Percentiles rank a stretch among this genome's conserved stretches.
phyloP scores from a whole-genome alignment of 2,797 vertebrate genomes.

The Apogon hyalosoma region DNA sequence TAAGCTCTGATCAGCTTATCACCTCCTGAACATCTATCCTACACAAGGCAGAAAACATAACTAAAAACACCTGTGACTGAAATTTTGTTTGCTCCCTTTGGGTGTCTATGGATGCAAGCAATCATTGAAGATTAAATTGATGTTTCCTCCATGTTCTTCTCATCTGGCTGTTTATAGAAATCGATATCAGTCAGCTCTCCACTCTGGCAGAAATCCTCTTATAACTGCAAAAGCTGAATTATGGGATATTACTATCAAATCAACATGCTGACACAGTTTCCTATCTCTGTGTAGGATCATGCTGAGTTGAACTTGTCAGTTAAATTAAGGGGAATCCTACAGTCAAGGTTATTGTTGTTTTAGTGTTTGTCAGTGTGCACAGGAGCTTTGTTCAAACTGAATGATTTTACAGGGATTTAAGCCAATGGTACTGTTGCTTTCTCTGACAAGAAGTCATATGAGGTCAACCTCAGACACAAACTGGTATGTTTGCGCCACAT shows the following conservation, averaged over 20 bases:
- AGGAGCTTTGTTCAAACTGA: conserved; percentile 7
- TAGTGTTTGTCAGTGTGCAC: background rate
- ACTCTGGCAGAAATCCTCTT: conserved; percentile 51
- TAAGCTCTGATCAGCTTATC: conserved; percentile 25
- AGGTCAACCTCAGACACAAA: conserved; percentile 36
- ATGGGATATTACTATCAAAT: conserved; percentile 49
- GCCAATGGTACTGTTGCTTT: conserved; percentile 6
- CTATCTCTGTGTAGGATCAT: background rate
- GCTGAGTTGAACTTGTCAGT: conserved; percentile 7
- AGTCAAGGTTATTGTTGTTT: background rate
- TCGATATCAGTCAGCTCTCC: conserved; percentile 45
- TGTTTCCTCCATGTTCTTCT: conserved; percentile 29
- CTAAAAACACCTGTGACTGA: conserved; percentile 7
- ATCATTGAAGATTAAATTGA: conserved; percentile 30
- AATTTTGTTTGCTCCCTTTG: conserved; percentile 1
- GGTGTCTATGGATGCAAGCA: background rate
- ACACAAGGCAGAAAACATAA: conserved; percentile 3
- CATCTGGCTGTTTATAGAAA: conserved; percentile 38
- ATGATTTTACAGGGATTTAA: conserved; percentile 33
- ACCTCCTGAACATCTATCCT: conserved; percentile 19
- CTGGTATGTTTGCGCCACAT: conserved; percentile 5
- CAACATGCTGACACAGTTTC: conserved; percentile 21
- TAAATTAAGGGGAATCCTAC: conserved; percentile 2
- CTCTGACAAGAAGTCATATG: conserved; percentile 16
- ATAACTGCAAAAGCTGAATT: conserved; percentile 46